Evolutionary conservation across 1,140 invertebrate genomes (phyloP).

Genomic region (Brachionus rotundiformis): DNA sequence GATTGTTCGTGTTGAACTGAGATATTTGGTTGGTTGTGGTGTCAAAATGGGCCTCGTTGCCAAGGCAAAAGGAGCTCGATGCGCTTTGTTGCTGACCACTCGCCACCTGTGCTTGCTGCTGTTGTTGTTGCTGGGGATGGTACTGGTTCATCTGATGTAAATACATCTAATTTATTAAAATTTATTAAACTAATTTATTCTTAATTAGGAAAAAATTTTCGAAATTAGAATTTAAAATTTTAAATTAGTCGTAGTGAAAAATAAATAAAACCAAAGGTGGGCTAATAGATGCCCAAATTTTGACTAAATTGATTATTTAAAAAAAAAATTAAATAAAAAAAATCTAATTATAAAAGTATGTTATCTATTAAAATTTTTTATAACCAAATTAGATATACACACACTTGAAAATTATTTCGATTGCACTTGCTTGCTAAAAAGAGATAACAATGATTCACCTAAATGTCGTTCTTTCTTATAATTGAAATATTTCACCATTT

Average conservation of each 20-base stretch:
- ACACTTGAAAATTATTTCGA: conserved; percentile 25
- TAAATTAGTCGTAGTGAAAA: background rate
- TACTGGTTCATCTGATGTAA: conserved; percentile 11
- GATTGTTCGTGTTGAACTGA: background rate
- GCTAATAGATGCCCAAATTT: background rate
- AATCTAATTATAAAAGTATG: conserved; percentile 1
- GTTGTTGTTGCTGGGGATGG: background rate
- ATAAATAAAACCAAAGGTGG: background rate
- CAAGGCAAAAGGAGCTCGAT: background rate
- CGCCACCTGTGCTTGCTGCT: background rate
- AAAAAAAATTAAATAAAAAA: conserved; percentile 24
- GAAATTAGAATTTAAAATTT: too few relatives aligned
- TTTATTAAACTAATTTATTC: background rate
- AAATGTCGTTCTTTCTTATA: background rate
- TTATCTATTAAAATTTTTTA: background rate
- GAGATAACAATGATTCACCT: conserved; percentile 21
- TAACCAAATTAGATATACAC: conserved; percentile 26
- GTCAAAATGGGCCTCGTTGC: background rate
- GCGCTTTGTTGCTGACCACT: background rate
- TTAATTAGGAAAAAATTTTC: background rate
- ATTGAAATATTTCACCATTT: conserved; percentile 35
- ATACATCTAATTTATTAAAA: conserved; percentile 5
- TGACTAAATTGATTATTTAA: background rate
- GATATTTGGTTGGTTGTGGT: background rate
- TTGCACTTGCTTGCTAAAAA: background rate